A percentile compares a stretch with the other conserved stretches of the same genome.
Evolutionary conservation across 2,113 vertebrate species (phyloP).

Genomic region (Syrmaticus mikado): DNA sequence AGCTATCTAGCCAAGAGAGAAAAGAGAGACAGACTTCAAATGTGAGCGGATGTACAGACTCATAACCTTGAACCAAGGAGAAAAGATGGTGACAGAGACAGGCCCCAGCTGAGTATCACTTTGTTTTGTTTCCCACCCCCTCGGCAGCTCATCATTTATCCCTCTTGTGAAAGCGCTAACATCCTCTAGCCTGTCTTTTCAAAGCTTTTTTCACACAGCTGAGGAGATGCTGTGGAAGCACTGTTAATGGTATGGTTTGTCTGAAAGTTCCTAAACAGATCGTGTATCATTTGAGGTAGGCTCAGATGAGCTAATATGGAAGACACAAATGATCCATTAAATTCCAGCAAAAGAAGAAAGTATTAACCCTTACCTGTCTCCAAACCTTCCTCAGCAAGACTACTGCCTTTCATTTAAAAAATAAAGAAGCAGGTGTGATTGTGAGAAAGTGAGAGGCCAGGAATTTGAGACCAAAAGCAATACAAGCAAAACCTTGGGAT

Average conservation of each 20-base stretch:
- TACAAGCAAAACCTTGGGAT: not conserved
- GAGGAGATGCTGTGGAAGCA: not conserved
- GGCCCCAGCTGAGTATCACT: not conserved
- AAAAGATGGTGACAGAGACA: not conserved
- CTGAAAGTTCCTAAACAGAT: slow-evolving; percentile 28
- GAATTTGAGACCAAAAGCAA: not conserved
- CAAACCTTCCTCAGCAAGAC: not conserved
- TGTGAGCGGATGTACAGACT: not conserved
- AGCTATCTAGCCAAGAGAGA: not conserved
- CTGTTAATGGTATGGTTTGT: slow-evolving; percentile 27
- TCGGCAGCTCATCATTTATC: not conserved
- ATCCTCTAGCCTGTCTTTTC: not conserved
- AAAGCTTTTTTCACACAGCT: slow-evolving; percentile 9
- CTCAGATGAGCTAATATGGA: slow-evolving; percentile 21
- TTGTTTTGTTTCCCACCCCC: not conserved
- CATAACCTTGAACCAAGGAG: slow-evolving; percentile 19
- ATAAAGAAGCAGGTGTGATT: not conserved
- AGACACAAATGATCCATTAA: not conserved
- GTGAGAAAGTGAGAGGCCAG: not conserved
- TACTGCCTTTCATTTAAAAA: not conserved
- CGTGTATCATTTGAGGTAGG: slow-evolving; percentile 7
- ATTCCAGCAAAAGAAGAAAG: not conserved
- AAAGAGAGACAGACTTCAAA: not conserved
- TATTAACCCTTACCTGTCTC: not conserved
- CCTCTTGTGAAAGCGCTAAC: not conserved